Evolutionary conservation across 2,888 invertebrate species (phyloP).

Genomic region (Anaspis maculata): DNA sequence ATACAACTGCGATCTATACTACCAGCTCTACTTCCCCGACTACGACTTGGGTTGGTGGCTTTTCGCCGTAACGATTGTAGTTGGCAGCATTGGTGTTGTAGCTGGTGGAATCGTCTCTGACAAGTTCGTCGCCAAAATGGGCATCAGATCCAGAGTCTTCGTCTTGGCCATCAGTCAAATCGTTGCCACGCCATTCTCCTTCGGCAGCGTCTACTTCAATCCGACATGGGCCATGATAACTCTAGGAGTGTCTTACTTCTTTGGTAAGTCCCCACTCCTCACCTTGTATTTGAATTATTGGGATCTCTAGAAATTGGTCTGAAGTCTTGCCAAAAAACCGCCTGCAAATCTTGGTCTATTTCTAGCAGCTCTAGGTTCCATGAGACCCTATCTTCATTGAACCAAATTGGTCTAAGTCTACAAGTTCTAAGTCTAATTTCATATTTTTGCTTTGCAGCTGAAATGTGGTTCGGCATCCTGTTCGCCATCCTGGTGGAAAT

Average conservation of each 20-base stretch:
- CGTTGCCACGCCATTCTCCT: conserved; percentile 75
- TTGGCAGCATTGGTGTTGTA: conserved; percentile 63
- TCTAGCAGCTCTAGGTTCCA: no score
- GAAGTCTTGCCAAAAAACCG: no score
- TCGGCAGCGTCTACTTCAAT: conserved; percentile 74
- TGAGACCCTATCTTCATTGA: no score
- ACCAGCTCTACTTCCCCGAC: conserved; percentile 80
- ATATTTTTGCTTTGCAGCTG: conserved; percentile 51
- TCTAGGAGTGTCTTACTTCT: conserved; percentile 80
- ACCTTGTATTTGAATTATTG: neutral
- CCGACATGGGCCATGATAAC: conserved; percentile 83
- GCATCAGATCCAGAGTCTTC: conserved; percentile 70
- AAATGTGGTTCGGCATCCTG: conserved; percentile 92
- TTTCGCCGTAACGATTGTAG: conserved; percentile 79
- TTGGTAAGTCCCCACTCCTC: conserved; percentile 51
- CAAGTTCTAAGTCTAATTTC: no score
- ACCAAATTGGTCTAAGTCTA: no score
- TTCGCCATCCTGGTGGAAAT: conserved; percentile 86
- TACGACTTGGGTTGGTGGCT: conserved; percentile 86
- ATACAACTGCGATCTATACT: conserved; percentile 85
- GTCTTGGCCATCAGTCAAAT: conserved; percentile 76
- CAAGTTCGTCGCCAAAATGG: conserved; percentile 81
- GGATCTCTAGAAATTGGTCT: neutral
- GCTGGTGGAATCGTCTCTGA: conserved; percentile 73
- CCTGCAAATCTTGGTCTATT: no score